Conservation (phyloP, 2,888 invertebrate species). For the Pachydiplax longipennis region DNA sequence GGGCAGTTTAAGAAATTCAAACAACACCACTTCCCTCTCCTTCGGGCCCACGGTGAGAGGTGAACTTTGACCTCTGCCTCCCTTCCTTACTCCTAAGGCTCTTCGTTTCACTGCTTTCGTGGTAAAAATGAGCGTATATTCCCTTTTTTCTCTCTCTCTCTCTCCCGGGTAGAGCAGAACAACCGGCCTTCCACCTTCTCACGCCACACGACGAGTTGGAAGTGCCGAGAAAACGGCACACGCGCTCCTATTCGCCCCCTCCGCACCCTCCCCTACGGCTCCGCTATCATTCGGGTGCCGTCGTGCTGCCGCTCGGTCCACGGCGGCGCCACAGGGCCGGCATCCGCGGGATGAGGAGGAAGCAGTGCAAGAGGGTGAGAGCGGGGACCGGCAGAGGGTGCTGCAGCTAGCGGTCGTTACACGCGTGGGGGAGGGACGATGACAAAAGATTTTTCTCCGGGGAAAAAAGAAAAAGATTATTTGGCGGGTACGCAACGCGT, state of each 20-base stretch:
- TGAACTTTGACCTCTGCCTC: neutral
- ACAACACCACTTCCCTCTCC: neutral
- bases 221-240: constrained; percentile 31
- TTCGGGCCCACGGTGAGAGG: neutral
- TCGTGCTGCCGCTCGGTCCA: constrained; percentile 15
- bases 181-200: constrained; percentile 23
- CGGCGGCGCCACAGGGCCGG: constrained; percentile 40
- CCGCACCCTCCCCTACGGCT: neutral
- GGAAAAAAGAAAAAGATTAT: no score
- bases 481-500: neutral
- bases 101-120: neutral
- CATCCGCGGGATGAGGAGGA: constrained; percentile 7
- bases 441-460: neutral
- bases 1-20: neutral
- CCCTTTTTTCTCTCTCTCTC: neutral
- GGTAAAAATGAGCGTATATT: neutral
- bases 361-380: neutral
- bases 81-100: neutral
- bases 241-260: constrained; percentile 18
- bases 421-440: neutral
- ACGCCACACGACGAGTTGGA: constrained; percentile 38
- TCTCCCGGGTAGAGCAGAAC: neutral
- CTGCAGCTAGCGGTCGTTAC: neutral
- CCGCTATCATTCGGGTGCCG: constrained; percentile 38
- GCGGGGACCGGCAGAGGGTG: neutral